Percentiles rank a stretch among this genome's conserved stretches.
Conservation (phyloP, 1,140 invertebrate genomes). For the Choristoneura fumiferana region DNA sequence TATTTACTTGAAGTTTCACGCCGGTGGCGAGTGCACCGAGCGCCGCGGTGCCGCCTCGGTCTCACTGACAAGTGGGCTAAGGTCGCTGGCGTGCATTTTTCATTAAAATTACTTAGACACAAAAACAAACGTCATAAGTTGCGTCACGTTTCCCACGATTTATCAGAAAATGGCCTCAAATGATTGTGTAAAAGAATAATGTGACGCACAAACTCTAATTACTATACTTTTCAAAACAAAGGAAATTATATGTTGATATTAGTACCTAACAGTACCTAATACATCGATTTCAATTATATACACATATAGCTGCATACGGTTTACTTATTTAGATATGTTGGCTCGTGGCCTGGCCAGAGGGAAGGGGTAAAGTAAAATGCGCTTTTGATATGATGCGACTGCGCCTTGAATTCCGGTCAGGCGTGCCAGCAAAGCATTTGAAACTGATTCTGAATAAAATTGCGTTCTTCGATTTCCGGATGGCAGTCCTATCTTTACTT, state of each 20-base stretch:
- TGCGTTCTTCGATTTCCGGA: background rate
- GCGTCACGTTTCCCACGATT: slow-evolving; percentile 10
- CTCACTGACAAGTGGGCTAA: slow-evolving; percentile 53
- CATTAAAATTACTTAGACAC: slow-evolving; percentile 31
- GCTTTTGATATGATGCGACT: slow-evolving; percentile 35
- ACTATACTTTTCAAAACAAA: too few relatives aligned
- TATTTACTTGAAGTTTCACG: slow-evolving; percentile 45
- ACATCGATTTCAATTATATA: too few relatives aligned
- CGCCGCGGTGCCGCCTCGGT: slow-evolving; percentile 28
- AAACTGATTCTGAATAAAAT: slow-evolving; percentile 15
- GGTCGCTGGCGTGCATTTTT: slow-evolving; percentile 61
- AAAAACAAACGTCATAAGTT: slow-evolving; percentile 9
- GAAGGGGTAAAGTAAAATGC: slow-evolving; percentile 27
- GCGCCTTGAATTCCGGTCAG: slow-evolving; percentile 48
- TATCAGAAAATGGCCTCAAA: background rate
- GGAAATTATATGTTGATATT: too few relatives aligned
- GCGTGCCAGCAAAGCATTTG: slow-evolving; percentile 26
- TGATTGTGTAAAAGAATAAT: background rate
- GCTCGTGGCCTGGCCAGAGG: slow-evolving; percentile 23
- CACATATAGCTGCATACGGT: background rate
- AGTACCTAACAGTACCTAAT: too few relatives aligned
- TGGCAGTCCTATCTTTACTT: background rate
- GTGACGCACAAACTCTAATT: too few relatives aligned
- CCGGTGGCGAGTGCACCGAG: slow-evolving; percentile 25
- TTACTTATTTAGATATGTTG: slow-evolving; percentile 20